Evolutionary conservation across 2,888 invertebrate species (phyloP), one percentile per base, ranked within the genome.

Genomic region (Tricholauxania praeusta): DNA sequence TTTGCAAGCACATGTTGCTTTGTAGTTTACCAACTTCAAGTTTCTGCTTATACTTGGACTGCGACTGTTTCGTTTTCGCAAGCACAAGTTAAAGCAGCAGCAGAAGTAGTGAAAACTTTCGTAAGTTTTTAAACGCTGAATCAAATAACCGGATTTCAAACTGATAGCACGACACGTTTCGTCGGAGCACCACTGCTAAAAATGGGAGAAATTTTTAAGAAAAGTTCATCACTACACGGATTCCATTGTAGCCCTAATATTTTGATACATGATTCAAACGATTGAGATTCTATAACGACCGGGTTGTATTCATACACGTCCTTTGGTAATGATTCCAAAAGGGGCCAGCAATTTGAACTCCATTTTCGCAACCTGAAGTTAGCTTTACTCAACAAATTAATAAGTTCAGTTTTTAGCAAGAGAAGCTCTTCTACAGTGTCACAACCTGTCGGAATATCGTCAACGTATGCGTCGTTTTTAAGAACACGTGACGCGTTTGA

Each of bases 261-360:
- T 53, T 73, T 69, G 4, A 73, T 49, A 19, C 55, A 63, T 62
- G 52, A 60, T 57, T 71, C 63, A 47, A 53, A 12, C 39, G 47
- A 39, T 19, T 55, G 55, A 19, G 47, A 17, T 51, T 71, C 32
- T 6, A 72, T 64, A n/a, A 63, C n/a, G 28, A 72, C 22, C 12
- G 72, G 68, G 14, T 72, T 72, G 53, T 53, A 67, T 49, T 72
- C 72, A 62, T 57, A 62, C 14, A 68, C n/a, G 4, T 72, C 67
- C 19, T 53, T 55, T 32, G 68, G 62, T n/a, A 72, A 39, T 14
- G 52, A 51, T 17, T 66, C 59, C n/a, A 72, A 52, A 14, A 72
- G 32, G 1, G 65, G 60, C 59, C 60, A 66, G 17, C 59, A 59
- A 17, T 72, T 72, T 48, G 72, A 65, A 7, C 72, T 59, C 59